These are phyloP conservation scores for Origma solitaria DNA, from an alignment of 2,113 vertebrate genomes.

Conservation along the genomic window DNA sequence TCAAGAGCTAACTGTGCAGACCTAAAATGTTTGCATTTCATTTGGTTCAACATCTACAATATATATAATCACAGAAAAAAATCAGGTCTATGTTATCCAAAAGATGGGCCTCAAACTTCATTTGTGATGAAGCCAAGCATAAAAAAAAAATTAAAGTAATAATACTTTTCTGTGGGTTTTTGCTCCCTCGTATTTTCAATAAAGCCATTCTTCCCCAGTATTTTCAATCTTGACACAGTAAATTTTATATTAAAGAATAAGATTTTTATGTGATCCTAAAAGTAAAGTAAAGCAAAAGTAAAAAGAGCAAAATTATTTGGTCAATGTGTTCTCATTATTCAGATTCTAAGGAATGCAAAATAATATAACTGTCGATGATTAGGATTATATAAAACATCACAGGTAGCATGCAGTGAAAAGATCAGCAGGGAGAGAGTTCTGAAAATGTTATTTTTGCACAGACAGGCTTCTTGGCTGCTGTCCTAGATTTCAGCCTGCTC, in stretches of 20 bases:
- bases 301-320: background rate
- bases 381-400: background rate
- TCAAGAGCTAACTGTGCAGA: background rate
- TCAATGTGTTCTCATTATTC: background rate
- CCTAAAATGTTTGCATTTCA: background rate
- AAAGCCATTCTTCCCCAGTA: background rate
- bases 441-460: conserved; percentile 1
- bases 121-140: background rate
- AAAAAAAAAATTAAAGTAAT: background rate
- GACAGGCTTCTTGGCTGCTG: background rate
- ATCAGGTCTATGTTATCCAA: background rate
- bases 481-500: background rate
- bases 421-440: background rate
- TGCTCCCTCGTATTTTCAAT: background rate
- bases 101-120: background rate
- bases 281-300: background rate
- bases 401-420: background rate
- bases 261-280: background rate
- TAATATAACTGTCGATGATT: background rate
- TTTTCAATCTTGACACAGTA: background rate
- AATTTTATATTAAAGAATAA: background rate
- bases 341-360: background rate
- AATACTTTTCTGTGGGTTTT: background rate
- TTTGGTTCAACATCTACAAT: background rate
- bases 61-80: background rate